These are phyloP conservation scores for Calyptomena viridis DNA, from an alignment of 2,113 vertebrate genomes.

Conservation along the genomic window DNA sequence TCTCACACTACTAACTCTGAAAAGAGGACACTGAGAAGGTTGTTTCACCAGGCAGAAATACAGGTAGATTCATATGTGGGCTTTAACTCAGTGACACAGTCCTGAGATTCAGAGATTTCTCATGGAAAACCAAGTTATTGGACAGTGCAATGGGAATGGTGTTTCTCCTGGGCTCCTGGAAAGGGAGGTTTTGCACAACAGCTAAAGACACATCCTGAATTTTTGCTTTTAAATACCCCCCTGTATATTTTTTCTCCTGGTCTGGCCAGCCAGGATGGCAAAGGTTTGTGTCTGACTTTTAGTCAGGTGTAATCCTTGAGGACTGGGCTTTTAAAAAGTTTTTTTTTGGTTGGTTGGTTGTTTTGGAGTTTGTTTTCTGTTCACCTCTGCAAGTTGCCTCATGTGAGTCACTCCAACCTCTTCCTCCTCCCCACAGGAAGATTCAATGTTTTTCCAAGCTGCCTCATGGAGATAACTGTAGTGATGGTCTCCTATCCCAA, in stretches of 20 bases:
- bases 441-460: neutral
- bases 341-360: neutral
- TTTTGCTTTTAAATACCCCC: neutral
- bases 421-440: neutral
- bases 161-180: neutral
- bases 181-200: neutral
- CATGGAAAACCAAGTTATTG: neutral
- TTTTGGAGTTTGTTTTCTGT: neutral
- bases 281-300: neutral
- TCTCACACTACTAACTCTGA: neutral
- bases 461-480: neutral
- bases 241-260: neutral
- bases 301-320: neutral
- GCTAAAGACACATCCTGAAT: neutral
- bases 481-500: neutral
- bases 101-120: neutral
- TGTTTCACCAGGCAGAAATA: neutral
- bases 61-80: accelerated
- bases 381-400: neutral
- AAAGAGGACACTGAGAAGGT: neutral
- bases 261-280: neutral
- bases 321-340: neutral
- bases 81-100: neutral
- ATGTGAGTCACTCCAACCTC: accelerated
- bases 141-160: neutral